Evolutionary conservation across 2,797 vertebrate species (phyloP).

Genomic region (Yasuhikotakia modesta): DNA sequence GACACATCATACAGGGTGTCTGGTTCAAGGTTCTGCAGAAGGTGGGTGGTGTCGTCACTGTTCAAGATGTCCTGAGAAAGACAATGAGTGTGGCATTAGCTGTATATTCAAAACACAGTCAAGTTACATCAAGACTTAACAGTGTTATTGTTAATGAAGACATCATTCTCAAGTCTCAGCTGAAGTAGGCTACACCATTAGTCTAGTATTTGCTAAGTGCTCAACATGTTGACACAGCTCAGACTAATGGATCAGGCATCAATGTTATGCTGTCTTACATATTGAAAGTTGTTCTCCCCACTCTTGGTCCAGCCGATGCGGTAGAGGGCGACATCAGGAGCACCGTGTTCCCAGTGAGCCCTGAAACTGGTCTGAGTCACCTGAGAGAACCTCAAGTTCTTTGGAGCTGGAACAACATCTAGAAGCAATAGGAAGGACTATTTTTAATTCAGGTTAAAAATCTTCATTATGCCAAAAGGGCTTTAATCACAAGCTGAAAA

Average conservation of each 20-base stretch:
- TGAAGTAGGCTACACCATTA: background rate
- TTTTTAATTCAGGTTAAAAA: background rate
- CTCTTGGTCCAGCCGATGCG: slow-evolving; percentile 87
- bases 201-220: background rate
- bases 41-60: slow-evolving; percentile 82
- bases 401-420: slow-evolving; percentile 92
- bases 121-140: no score
- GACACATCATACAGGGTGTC: slow-evolving; percentile 91
- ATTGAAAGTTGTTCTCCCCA: slow-evolving; percentile 73
- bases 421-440: background rate
- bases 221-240: background rate
- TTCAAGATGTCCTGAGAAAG: slow-evolving; percentile 86
- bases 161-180: no score
- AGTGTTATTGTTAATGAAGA: no score
- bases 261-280: slow-evolving; percentile 66
- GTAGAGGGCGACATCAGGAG: slow-evolving; percentile 91
- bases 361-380: slow-evolving; percentile 87
- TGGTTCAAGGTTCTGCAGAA: slow-evolving; percentile 86
- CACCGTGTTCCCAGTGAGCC: slow-evolving; percentile 92
- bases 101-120: background rate
- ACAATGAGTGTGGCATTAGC: slow-evolving; percentile 19
- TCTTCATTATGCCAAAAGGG: background rate
- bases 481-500: background rate
- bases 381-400: slow-evolving; percentile 88
- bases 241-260: background rate